Base-by-base conservation (phyloP, 1,140 invertebrate genomes). In the Temnothorax longispinosus region DNA sequence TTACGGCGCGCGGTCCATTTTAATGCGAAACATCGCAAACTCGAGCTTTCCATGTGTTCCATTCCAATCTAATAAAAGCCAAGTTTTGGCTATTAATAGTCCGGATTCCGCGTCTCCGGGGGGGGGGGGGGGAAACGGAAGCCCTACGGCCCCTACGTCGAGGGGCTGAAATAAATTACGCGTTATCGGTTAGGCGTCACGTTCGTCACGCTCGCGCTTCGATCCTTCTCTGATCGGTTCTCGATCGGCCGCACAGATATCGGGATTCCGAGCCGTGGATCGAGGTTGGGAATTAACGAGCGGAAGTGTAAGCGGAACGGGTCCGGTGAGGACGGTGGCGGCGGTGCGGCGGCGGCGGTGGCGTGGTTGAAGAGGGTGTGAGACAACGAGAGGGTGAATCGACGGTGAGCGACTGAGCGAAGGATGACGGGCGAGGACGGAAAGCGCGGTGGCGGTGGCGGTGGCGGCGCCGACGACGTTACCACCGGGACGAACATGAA, bases 351-450 rank as follows among this genome's bases (percentile, higher is more conserved):
- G 91, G 54, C 88, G 80, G 15, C 85, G 90, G 90, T 13, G 72
- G 78, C 91, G 92, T 60, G 88, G 81, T 18, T 85, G 82, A 72
- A 94, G 84, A 84, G 93, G 93, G 76, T 92, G 88, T 56, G 93
- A 91, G 62, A 90, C 86, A 84, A 75, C 92, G 74, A 64, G 78
- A 74, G 92, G 81, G 65, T 93, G 92, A 74, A 92, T 32, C 62
- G 85, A 78, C 56, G 27, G 27, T 21, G 21, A 1, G 27, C 27
- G 27, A 27, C 27, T 27, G 27, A 27, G 27, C 27, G 27, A 27
- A 85, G 85, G 89, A 95, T 95, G 94, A 95, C 94, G 90, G 94
- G 95, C 44, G 93, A 94, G 89, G 95, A 94, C 77, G 93, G 93
- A 65, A 95, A 94, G 89, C 92, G 93, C 84, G 92, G 92, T 35